phyloP scores from a whole-genome alignment of 1,140 invertebrate species.

The Ostrea denselamellosa region DNA sequence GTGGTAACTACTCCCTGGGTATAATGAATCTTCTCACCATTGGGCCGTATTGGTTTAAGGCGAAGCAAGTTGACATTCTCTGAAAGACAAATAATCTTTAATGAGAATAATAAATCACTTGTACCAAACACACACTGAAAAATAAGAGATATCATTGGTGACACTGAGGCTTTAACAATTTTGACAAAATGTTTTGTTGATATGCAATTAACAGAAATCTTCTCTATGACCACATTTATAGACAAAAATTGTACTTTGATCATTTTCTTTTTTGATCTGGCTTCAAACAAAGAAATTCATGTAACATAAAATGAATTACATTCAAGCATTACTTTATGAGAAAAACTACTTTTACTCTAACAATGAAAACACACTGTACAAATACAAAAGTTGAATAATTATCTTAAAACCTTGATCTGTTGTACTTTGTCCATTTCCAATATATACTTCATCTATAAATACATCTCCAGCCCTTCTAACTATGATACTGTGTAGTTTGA shows the following conservation, averaged over 20 bases:
- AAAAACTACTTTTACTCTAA: too few relatives aligned
- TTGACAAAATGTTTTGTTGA: too few relatives aligned
- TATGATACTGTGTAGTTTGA: constrained; percentile 19
- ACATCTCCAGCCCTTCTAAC: constrained; percentile 25
- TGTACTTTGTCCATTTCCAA: constrained; percentile 34
- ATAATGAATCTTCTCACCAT: constrained; percentile 20
- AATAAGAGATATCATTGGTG: not conserved
- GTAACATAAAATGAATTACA: too few relatives aligned
- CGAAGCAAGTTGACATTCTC: constrained; percentile 47
- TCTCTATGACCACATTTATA: too few relatives aligned
- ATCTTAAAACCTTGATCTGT: constrained; percentile 2
- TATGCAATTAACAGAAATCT: too few relatives aligned
- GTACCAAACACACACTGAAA: not conserved
- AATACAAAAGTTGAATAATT: not conserved
- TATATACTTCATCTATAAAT: constrained; percentile 46
- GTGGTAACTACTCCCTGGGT: not conserved
- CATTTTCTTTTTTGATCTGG: too few relatives aligned
- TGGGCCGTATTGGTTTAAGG: constrained; percentile 57
- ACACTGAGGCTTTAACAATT: too few relatives aligned
- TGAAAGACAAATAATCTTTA: not conserved
- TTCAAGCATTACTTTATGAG: too few relatives aligned
- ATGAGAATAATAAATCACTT: constrained; percentile 38
- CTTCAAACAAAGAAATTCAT: too few relatives aligned
- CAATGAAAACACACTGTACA: not conserved
- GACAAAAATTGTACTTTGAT: too few relatives aligned